Base-by-base conservation (phyloP, 2,888 invertebrate genomes). In the Plemyria rubiginata region DNA sequence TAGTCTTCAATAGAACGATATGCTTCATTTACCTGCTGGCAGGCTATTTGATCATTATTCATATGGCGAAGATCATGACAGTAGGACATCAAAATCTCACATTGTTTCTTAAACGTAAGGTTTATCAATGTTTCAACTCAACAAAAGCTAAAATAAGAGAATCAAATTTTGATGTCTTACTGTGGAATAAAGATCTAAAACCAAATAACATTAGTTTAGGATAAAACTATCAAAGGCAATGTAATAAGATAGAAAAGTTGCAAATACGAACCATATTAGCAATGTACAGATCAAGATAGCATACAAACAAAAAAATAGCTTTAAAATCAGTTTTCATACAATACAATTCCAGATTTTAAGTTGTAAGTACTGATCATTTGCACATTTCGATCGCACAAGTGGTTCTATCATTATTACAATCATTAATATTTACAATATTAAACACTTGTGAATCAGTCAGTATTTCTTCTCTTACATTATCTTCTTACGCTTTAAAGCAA, bases 1-100 rank as follows among this genome's bases (percentile, higher is more conserved):
- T 86, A 93, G 92, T 93, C 93, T 93, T 92, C 82, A 86, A 82
- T 90, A 85, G 84, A 88, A 90, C 90, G 93, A 93, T 93, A 93
- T 93, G 93, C 92, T 88, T 91, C 78, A 90, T 89, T 92, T 90
- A 86, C 90, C 78, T 84, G 86, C 85, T 89, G 92, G 91, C 90
- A 91, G 90, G 66, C 66, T 52, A 64, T 52, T 66, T 64, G 57
- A 65, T 57, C 48, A 62, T 60, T 54, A 55, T 60, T 55, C 56
- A 60, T 57, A 29, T 53, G 41, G 53, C 60, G 38, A 66, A 64
- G 62, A 55, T 59, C 38, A 58, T 54, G 29, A 62, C 60, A 66
- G 67, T 67, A 63, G 51, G 55, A 59, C 57, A 64, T 65, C 58
- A 65, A 61, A 64, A 66, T 60, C 32, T 62, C 51, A 52, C 48